Conservation (phyloP, 1,140 invertebrate species). For the Acromyrmex echinatior region DNA sequence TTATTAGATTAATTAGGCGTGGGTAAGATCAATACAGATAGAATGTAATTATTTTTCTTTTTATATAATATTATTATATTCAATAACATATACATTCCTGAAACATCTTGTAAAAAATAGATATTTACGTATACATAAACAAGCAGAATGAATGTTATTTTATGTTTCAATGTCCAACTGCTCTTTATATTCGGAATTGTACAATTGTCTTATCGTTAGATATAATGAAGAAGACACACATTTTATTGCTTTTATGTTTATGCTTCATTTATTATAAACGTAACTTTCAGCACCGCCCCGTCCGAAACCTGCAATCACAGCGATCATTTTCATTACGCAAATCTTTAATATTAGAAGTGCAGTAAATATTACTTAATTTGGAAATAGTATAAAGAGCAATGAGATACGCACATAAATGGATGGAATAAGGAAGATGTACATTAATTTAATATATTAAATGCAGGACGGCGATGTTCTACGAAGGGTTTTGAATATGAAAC, state of each 20-base stretch:
- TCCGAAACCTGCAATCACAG: conserved; percentile 88
- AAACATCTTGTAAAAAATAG: conserved; percentile 25
- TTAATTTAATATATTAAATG: conserved; percentile 71
- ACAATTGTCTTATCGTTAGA: neutral
- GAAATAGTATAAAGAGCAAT: neutral
- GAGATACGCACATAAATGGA: neutral
- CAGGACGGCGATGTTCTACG: conserved; percentile 69
- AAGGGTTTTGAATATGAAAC: conserved; percentile 54
- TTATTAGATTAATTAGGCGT: neutral
- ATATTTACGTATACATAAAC: conserved; percentile 48
- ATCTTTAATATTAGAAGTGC: neutral
- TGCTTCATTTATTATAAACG: conserved; percentile 87
- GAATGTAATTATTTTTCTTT: neutral
- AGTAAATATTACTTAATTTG: conserved; percentile 12
- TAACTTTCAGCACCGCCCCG: conserved; percentile 90
- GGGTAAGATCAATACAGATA: neutral
- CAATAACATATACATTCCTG: conserved; percentile 16
- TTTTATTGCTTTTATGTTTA: conserved; percentile 1
- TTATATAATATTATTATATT: conserved; percentile 4
- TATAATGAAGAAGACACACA: neutral
- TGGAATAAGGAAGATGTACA: conserved; percentile 22
- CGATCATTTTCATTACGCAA: neutral
- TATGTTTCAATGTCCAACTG: neutral
- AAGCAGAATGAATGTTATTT: neutral
- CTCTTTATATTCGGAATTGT: neutral